phyloP scores from a whole-genome alignment of 2,113 vertebrate genomes.

The Boleophthalmus pectinirostris region DNA sequence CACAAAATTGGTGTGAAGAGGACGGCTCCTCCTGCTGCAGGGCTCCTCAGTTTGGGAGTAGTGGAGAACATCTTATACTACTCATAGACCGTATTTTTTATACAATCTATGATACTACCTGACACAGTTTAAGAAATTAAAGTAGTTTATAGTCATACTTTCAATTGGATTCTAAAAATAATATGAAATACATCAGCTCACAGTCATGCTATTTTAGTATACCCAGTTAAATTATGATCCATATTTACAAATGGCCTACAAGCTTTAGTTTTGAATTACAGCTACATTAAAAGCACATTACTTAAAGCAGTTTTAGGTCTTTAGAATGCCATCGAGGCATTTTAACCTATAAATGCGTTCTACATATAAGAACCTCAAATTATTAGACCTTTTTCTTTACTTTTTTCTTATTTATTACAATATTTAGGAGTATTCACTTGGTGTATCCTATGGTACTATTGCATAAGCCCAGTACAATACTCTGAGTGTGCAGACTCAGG shows the following conservation, averaged over 20 bases:
- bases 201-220: background rate
- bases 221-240: background rate
- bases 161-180: background rate
- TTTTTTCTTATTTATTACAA: background rate
- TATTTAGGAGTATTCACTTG: background rate
- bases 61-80: background rate
- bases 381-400: too few relatives aligned
- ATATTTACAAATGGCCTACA: background rate
- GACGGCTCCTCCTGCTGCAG: slow-evolving; percentile 19
- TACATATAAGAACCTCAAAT: too few relatives aligned
- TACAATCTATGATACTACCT: too few relatives aligned
- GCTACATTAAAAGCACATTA: background rate
- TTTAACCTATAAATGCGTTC: too few relatives aligned
- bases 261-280: background rate
- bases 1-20: slow-evolving; percentile 2
- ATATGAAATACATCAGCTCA: background rate
- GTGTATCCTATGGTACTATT: too few relatives aligned
- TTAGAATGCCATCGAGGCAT: background rate
- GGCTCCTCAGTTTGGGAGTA: background rate
- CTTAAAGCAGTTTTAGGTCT: background rate
- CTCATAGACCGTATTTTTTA: too few relatives aligned
- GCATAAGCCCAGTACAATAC: background rate
- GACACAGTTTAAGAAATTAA: background rate
- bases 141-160: background rate
- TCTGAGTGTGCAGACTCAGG: background rate